A percentile compares a stretch with the other conserved stretches of the same genome.
phyloP scores from a whole-genome alignment of 2,113 vertebrate genomes.

The Solea senegalensis region DNA sequence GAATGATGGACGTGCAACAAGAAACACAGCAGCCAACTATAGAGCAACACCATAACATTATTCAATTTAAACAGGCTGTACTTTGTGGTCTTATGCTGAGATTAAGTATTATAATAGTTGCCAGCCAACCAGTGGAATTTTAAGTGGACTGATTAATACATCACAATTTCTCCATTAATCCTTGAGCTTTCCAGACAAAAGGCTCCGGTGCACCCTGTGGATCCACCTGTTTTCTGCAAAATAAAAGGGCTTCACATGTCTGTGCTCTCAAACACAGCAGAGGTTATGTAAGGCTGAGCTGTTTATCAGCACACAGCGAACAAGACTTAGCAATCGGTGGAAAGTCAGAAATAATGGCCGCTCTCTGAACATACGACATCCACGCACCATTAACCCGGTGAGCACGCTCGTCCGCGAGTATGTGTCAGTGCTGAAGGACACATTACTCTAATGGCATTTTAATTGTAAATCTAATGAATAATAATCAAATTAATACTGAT shows the following conservation, averaged over 20 bases:
- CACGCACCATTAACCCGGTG: background rate
- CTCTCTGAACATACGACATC: conserved; percentile 3
- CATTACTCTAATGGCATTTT: conserved; percentile 42
- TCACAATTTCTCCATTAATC: conserved; percentile 1
- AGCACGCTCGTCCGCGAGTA: background rate
- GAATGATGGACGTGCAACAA: background rate
- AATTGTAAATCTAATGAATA: conserved; percentile 36
- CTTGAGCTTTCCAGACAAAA: conserved; percentile 28
- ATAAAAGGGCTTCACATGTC: conserved; percentile 22
- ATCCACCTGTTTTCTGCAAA: conserved; percentile 21
- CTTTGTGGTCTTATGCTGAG: background rate
- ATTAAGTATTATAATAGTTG: background rate
- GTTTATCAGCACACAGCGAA: background rate
- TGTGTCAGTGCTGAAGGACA: conserved; percentile 10
- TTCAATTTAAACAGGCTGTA: conserved; percentile 1
- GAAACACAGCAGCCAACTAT: background rate
- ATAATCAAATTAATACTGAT: conserved; percentile 21
- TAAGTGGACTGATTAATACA: conserved; percentile 1
- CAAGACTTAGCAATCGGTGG: background rate
- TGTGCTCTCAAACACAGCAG: conserved; percentile 8
- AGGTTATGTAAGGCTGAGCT: background rate
- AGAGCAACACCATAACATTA: background rate
- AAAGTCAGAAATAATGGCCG: conserved; percentile 1
- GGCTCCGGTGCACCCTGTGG: conserved; percentile 12
- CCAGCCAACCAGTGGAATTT: background rate